Evolutionary conservation across 2,113 vertebrate genomes (phyloP).

Genomic region (Alligator mississippiensis): DNA sequence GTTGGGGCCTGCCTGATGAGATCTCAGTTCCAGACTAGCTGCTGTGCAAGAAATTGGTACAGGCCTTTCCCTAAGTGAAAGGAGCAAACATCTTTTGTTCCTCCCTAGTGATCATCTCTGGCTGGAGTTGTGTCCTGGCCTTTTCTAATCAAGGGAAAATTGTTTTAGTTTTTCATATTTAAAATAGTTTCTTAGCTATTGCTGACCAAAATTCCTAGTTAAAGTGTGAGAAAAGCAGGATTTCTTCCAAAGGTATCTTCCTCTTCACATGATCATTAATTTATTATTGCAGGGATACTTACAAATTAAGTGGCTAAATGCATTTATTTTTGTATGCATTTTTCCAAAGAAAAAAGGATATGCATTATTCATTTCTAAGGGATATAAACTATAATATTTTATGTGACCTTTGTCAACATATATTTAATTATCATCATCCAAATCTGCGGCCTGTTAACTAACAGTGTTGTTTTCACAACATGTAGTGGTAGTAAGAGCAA

Average conservation of each 20-base stretch:
- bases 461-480: not conserved
- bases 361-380: not conserved
- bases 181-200: not conserved
- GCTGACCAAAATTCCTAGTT: not conserved
- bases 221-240: not conserved
- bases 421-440: not conserved
- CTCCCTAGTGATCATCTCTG: conserved; percentile 55
- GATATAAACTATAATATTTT: not conserved
- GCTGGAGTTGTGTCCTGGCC: conserved; percentile 23
- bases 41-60: conserved; percentile 52
- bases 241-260: not conserved
- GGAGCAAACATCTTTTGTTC: conserved; percentile 48
- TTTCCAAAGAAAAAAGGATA: not conserved
- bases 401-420: not conserved
- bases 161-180: not conserved
- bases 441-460: not conserved
- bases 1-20: conserved; percentile 41
- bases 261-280: not conserved
- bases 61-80: not conserved
- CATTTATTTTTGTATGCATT: not conserved
- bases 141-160: conserved; percentile 1
- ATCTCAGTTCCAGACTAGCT: conserved; percentile 31
- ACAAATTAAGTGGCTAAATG: not conserved
- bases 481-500: not conserved
- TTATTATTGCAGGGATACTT: not conserved